Conservation (phyloP, 2,888 invertebrate species). For the Nephrocerus scutellatus region DNA sequence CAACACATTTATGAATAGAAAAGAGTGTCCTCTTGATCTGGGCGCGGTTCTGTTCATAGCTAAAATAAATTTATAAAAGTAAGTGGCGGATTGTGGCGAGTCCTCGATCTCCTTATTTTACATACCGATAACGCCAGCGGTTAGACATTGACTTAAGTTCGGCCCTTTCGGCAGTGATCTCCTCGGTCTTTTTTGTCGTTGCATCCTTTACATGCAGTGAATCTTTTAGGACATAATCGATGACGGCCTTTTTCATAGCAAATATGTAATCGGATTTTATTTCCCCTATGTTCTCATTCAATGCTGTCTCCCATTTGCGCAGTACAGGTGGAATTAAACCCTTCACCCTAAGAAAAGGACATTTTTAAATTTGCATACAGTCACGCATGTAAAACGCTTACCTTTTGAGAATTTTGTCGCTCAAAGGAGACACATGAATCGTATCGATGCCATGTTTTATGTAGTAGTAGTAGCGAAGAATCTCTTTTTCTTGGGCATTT, state of each 20-base stretch:
- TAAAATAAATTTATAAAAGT: slow-evolving; percentile 16
- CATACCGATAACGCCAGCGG: slow-evolving; percentile 57
- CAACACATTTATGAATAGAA: slow-evolving; percentile 73
- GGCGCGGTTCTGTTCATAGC: slow-evolving; percentile 48
- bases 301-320: slow-evolving; percentile 55
- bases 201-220: slow-evolving; percentile 47
- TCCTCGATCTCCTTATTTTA: slow-evolving; percentile 1
- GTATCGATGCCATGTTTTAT: slow-evolving; percentile 86
- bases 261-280: slow-evolving; percentile 79
- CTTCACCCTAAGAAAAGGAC: slow-evolving; percentile 47
- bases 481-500: slow-evolving; percentile 59
- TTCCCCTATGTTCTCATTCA: slow-evolving; percentile 62
- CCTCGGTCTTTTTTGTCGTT: slow-evolving; percentile 18
- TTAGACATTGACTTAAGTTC: slow-evolving; percentile 59
- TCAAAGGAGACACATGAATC: slow-evolving; percentile 78
- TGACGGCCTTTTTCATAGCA: slow-evolving; percentile 83
- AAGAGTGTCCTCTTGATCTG: slow-evolving; percentile 59
- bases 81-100: slow-evolving; percentile 9
- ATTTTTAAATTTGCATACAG: neutral
- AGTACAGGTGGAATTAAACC: slow-evolving; percentile 57
- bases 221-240: slow-evolving; percentile 85
- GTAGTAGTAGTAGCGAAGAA: slow-evolving; percentile 81
- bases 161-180: slow-evolving; percentile 44
- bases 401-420: slow-evolving; percentile 62
- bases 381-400: slow-evolving; percentile 28